Conservation (phyloP, 2,113 vertebrate species). For the Hypomesus transpacificus region DNA sequence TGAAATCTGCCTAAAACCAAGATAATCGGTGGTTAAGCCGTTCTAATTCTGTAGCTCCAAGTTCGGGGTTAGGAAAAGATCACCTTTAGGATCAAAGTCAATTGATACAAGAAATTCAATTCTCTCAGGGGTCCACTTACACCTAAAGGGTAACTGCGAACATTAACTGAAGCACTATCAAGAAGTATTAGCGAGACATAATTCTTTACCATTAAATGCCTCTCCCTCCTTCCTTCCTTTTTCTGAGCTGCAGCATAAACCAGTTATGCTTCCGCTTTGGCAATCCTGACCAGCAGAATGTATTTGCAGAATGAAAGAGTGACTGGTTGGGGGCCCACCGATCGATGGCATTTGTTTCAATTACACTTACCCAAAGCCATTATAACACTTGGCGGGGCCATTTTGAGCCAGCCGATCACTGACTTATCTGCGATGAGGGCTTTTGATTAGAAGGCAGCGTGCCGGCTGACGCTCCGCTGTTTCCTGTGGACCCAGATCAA, state of each 20-base stretch:
- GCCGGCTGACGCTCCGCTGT: conserved; percentile 35
- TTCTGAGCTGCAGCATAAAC: conserved; percentile 39
- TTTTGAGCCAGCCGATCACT: conserved; percentile 30
- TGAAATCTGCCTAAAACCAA: too few species aligned
- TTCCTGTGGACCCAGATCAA: conserved; percentile 51
- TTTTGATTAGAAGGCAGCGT: conserved; percentile 51
- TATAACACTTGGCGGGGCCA: conserved; percentile 53
- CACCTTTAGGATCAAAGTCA: too few species aligned
- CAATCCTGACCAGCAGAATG: conserved; percentile 57
- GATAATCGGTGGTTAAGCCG: too few species aligned
- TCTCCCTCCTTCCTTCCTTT: too few species aligned
- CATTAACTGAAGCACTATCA: too few species aligned
- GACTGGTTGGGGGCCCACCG: conserved; percentile 21
- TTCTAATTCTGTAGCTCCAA: too few species aligned
- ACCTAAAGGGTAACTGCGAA: too few species aligned
- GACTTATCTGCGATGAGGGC: conserved; percentile 39
- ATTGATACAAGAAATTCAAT: too few species aligned
- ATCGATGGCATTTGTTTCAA: conserved; percentile 69
- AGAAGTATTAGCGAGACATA: too few species aligned
- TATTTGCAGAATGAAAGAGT: conserved; percentile 61
- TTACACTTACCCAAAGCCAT: conserved; percentile 64
- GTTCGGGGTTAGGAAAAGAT: too few species aligned
- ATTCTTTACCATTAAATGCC: too few species aligned
- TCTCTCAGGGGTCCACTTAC: too few species aligned
- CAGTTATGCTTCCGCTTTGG: conserved; percentile 57